Base-by-base conservation (phyloP, 1,140 invertebrate genomes). In the Sminthurinus signatus region DNA sequence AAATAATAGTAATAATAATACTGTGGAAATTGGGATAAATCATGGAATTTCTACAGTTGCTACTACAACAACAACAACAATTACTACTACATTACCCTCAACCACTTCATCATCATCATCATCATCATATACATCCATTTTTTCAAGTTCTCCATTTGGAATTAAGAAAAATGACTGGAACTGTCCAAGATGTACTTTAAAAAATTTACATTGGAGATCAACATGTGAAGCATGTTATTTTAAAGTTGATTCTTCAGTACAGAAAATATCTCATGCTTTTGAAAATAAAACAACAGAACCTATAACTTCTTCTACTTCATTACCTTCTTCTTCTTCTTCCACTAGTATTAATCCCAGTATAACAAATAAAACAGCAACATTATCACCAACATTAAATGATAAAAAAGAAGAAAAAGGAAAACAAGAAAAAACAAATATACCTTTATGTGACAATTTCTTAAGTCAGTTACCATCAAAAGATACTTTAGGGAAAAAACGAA, bases 141-240 rank as follows among this genome's bases (percentile, higher is more conserved):
- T 56, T 46, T 31, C 29, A 23, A 46, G 56, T 42, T 48, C 48
- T 46, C 46, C 51, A 4, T 39, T 50, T 54, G 23, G 19, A 21
- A 51, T 46, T 14, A 25, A 39, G 36, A 58, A 66, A 28, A 46
- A 50, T 8, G 68, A 75, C 36, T 83, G 82, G 82, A 72, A 74
- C 5, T 83, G 82, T 72, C 75, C 79, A 4, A 75, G 78, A 57
- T 83, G 82, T 67, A 80, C 80, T 15, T 62, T 82, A 25, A 78
- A 80, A 71, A 83, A 83, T 70, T 76, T 78, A 4, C 74, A 77
- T 52, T 83, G 81, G 81, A 77, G 79, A 63, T 75, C 81, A 23
- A 79, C 80, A 27, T 83, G 82, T 69, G 79, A 80, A 58, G 80
- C 79, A 5, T 83, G 82, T 67, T 78, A 78, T 27, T 61, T 52